Conservation (phyloP, 2,113 vertebrate species). For the Piaya cayana region DNA sequence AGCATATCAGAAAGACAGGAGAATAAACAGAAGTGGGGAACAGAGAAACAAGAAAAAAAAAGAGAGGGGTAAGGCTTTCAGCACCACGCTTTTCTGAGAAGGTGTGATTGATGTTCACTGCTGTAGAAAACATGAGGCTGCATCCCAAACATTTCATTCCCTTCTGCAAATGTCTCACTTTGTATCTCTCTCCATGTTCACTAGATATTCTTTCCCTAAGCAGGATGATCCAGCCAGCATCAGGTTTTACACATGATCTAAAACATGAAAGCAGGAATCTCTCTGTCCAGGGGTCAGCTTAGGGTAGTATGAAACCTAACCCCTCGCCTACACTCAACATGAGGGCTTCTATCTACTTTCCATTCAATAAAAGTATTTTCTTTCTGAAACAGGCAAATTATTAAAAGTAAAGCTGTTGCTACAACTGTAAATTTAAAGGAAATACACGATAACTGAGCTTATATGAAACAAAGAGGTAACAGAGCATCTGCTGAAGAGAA, state of each 20-base stretch:
- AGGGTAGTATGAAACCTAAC: conserved; percentile 65
- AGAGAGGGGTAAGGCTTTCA: not conserved
- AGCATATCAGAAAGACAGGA: not conserved
- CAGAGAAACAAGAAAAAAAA: not conserved
- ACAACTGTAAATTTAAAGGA: not conserved
- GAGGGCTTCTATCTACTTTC: conserved; percentile 10
- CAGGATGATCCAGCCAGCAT: conserved; percentile 24
- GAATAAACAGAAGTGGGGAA: not conserved
- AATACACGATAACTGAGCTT: not conserved
- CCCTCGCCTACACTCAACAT: not conserved
- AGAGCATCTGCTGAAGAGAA: not conserved
- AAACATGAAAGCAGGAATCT: conserved; percentile 71
- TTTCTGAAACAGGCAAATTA: not conserved
- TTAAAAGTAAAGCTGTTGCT: not conserved
- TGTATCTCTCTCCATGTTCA: conserved; percentile 33
- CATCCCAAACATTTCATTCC: conserved; percentile 73
- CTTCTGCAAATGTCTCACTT: conserved; percentile 62
- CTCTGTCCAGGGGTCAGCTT: conserved; percentile 64
- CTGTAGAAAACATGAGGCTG: conserved; percentile 61
- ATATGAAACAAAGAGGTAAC: not conserved
- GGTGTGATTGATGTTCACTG: conserved; percentile 76
- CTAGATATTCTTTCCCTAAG: conserved; percentile 56
- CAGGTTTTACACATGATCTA: conserved; percentile 69
- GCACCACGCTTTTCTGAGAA: conserved; percentile 74
- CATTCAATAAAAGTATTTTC: not conserved